Evolutionary conservation across 1,140 invertebrate species (phyloP).

Genomic region (Drosophila teissieri): DNA sequence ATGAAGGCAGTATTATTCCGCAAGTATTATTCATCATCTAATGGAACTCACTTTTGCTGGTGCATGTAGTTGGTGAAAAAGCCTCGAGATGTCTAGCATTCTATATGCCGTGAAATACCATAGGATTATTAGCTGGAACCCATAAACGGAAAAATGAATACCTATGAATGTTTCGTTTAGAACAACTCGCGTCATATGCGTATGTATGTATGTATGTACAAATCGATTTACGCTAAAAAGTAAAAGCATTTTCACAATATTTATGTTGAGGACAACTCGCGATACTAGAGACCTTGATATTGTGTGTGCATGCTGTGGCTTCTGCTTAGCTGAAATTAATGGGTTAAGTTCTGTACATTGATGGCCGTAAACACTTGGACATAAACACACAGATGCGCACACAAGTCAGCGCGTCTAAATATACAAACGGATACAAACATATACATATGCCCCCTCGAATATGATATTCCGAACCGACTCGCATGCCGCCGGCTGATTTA

Average conservation of each 20-base stretch:
- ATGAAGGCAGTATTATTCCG: conserved; percentile 23
- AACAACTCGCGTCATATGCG: conserved; percentile 36
- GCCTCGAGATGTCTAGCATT: conserved; percentile 28
- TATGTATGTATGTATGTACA: conserved; percentile 22
- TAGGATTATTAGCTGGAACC: conserved; percentile 30
- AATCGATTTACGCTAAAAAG: conserved; percentile 44
- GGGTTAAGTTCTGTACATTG: conserved; percentile 53
- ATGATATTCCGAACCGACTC: conserved; percentile 59
- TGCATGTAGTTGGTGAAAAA: conserved; percentile 17
- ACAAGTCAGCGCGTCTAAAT: conserved; percentile 48
- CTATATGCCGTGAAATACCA: conserved; percentile 30
- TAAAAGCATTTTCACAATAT: conserved; percentile 42
- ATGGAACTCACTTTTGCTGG: conserved; percentile 18
- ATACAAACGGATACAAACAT: conserved; percentile 48
- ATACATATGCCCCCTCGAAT: conserved; percentile 57
- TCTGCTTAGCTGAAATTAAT: conserved; percentile 45
- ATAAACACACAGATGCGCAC: conserved; percentile 37
- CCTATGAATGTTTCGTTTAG: conserved; percentile 15
- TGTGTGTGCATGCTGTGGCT: conserved; percentile 39
- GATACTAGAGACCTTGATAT: conserved; percentile 45
- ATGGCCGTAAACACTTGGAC: conserved; percentile 50
- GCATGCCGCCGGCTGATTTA: conserved; percentile 60
- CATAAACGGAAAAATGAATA: conserved; percentile 24
- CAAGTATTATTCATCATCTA: conserved; percentile 26
- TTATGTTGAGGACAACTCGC: conserved; percentile 19